Percentiles rank a stretch among this genome's conserved stretches.
phyloP scores from a whole-genome alignment of 92 coral and sea anemone species.

The Virgularia gustaviana region DNA sequence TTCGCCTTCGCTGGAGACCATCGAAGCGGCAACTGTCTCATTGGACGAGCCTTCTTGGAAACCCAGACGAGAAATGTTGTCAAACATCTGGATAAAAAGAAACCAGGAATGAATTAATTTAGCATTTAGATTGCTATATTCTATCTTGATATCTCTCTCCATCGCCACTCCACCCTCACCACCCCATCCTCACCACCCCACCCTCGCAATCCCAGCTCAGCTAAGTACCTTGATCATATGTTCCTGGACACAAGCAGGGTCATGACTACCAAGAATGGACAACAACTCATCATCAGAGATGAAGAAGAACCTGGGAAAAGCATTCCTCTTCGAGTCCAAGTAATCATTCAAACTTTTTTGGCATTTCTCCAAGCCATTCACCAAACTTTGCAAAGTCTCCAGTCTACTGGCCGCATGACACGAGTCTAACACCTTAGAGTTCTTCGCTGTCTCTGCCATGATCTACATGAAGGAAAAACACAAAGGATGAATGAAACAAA shows the following conservation, averaged over 20 bases:
- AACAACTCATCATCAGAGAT: conserved; percentile 98
- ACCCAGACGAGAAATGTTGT: conserved; percentile 89
- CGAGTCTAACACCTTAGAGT: conserved; percentile 90
- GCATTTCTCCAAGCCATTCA: conserved; percentile 94
- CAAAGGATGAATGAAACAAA: neutral
- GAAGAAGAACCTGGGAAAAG: conserved; percentile 97
- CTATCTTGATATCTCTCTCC: neutral
- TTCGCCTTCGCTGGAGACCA: conserved; percentile 93
- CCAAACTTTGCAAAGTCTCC: conserved; percentile 86
- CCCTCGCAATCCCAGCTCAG: too few species aligned
- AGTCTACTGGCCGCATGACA: conserved; percentile 95
- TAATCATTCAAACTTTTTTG: conserved; percentile 98
- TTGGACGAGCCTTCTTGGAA: conserved; percentile 91
- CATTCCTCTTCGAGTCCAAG: conserved; percentile 97
- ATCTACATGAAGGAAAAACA: conserved; percentile 65
- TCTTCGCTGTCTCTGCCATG: conserved; percentile 93
- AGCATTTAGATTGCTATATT: neutral
- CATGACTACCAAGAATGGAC: conserved; percentile 96
- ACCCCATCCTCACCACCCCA: too few species aligned
- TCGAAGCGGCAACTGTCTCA: conserved; percentile 82
- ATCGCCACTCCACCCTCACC: too few species aligned
- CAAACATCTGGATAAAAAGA: conserved; percentile 75
- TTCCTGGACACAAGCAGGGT: conserved; percentile 95
- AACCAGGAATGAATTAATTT: neutral
- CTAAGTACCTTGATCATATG: conserved; percentile 90